A percentile compares a stretch with the other conserved stretches of the same genome.
Conservation (phyloP, 2,888 invertebrate species). For the Melanostoma scalare region DNA sequence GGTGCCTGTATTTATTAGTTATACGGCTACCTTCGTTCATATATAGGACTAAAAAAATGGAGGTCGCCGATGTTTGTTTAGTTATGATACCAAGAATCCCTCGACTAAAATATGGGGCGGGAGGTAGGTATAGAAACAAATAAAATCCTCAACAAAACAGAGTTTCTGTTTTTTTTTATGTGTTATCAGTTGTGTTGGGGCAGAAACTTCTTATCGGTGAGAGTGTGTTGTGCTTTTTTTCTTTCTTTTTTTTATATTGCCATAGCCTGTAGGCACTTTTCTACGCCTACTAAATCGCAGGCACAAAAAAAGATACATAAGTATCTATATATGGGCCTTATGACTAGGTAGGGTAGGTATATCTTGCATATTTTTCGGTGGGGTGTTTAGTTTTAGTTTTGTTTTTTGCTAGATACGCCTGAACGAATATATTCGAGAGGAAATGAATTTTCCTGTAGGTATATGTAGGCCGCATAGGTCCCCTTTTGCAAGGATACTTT, state of each 20-base stretch:
- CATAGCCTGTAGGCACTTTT: slow-evolving; percentile 58
- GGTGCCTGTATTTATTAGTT: slow-evolving; percentile 63
- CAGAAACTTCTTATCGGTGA: slow-evolving; percentile 64
- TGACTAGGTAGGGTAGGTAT: slow-evolving; percentile 14
- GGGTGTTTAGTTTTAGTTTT: slow-evolving; percentile 46
- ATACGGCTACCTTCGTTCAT: not conserved
- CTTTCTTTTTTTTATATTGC: slow-evolving; percentile 22
- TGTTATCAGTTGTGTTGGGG: slow-evolving; percentile 59
- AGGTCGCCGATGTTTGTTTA: slow-evolving; percentile 65
- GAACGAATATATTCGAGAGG: slow-evolving; percentile 50
- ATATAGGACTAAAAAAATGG: slow-evolving; percentile 49
- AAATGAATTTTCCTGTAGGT: slow-evolving; percentile 58
- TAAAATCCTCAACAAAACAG: slow-evolving; percentile 46
- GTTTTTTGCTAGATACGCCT: slow-evolving; percentile 46
- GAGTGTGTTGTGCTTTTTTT: slow-evolving; percentile 38
- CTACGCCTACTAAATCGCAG: slow-evolving; percentile 71
- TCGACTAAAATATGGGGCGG: slow-evolving; percentile 52
- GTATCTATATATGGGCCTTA: slow-evolving; percentile 9
- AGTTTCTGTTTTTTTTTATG: slow-evolving; percentile 28
- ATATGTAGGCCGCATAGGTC: slow-evolving; percentile 3
- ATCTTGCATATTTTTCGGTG: slow-evolving; percentile 33
- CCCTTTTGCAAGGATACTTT: slow-evolving; percentile 26
- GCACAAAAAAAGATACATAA: slow-evolving; percentile 41
- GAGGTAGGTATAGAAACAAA: slow-evolving; percentile 40
- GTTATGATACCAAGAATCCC: slow-evolving; percentile 68